Conservation (phyloP, 2,113 vertebrate species). For the Cheirogaleus medius region DNA sequence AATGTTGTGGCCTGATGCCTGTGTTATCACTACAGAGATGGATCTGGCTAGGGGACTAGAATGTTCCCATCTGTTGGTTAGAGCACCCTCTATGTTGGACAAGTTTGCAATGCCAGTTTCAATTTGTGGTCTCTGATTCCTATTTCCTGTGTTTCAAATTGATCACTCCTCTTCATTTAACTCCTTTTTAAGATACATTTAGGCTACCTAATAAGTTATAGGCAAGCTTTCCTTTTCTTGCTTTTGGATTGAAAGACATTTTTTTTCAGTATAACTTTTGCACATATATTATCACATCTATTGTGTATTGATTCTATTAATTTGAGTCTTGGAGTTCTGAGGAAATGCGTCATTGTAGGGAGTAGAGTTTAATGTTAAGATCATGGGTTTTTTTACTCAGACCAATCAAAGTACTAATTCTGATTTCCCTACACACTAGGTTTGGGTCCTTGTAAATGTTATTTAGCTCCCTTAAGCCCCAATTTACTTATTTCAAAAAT, state of each 20-base stretch:
- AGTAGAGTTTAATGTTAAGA: not conserved
- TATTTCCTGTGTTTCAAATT: not conserved
- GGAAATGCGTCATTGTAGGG: not conserved
- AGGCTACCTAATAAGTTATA: not conserved
- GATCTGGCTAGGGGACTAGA: not conserved
- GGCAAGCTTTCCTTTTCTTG: not conserved
- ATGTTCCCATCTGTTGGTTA: not conserved
- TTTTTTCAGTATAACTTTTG: not conserved
- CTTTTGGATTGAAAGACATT: not conserved
- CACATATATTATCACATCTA: not conserved
- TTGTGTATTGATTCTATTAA: not conserved
- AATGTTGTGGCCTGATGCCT: not conserved
- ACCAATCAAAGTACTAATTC: not conserved
- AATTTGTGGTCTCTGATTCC: not conserved
- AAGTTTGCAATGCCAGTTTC: not conserved
- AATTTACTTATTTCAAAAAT: not conserved
- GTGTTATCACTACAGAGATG: not conserved
- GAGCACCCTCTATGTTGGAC: not conserved
- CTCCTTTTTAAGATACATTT: not conserved
- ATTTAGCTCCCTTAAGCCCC: not conserved
- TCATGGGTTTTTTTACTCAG: not conserved
- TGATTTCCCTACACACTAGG: not conserved
- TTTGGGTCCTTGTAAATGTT: not conserved
- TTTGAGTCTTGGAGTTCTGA: not conserved
- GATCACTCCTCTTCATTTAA: not conserved